Percentiles rank a stretch among this genome's conserved stretches.
Evolutionary conservation across 1,140 invertebrate genomes (phyloP).

Genomic region (Latrodectus geometricus): DNA sequence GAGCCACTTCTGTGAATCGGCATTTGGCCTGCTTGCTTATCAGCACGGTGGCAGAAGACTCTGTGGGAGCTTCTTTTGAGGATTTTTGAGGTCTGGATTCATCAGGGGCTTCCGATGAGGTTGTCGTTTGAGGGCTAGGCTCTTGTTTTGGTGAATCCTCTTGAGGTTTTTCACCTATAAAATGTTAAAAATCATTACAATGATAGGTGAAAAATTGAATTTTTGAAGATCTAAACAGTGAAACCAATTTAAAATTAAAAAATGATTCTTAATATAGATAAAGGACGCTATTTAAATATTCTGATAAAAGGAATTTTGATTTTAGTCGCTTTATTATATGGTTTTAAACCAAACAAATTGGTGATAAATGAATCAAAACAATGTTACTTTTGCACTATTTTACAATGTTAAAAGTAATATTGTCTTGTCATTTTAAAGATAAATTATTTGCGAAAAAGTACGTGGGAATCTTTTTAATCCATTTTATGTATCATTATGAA

Average conservation of each 20-base stretch:
- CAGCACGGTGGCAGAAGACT: conserved; percentile 1
- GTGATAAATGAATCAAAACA: too few species aligned
- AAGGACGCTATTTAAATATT: background rate
- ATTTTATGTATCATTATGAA: too few species aligned
- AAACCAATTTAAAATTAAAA: background rate
- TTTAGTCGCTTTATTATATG: too few species aligned
- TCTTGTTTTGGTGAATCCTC: conserved; percentile 12
- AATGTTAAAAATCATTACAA: background rate
- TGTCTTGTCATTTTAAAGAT: too few species aligned
- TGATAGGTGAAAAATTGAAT: background rate
- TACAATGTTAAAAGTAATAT: too few species aligned
- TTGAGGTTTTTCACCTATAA: background rate
- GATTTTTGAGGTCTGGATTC: background rate
- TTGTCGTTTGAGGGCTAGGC: background rate
- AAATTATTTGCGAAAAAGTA: too few species aligned
- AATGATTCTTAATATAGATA: background rate
- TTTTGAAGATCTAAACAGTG: background rate
- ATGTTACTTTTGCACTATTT: too few species aligned
- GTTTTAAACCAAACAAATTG: too few species aligned
- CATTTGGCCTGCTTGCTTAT: conserved; percentile 53
- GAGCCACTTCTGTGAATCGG: conserved; percentile 67
- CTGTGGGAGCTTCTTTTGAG: background rate
- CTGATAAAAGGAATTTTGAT: too few species aligned
- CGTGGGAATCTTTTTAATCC: too few species aligned
- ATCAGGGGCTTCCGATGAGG: background rate